These are phyloP conservation scores for Desmophyllum pertusum DNA, from an alignment of 92 coral and sea anemone species.

Conservation along the genomic window DNA sequence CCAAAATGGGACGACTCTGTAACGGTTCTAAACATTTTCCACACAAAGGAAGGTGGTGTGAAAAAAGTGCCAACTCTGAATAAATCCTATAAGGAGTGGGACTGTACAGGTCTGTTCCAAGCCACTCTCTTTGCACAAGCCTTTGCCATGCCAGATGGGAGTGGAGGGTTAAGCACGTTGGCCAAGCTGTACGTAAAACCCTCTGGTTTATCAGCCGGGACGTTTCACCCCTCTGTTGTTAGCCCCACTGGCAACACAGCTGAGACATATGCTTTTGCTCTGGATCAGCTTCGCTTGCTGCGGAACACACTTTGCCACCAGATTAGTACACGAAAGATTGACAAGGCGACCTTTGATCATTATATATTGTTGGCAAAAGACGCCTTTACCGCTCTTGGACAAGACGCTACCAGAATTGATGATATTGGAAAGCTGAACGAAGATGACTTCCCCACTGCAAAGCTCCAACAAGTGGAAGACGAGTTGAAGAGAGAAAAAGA, in stretches of 20 bases:
- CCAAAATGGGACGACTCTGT: slow-evolving; percentile 32
- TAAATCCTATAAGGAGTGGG: slow-evolving; percentile 41
- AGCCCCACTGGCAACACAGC: slow-evolving; percentile 23
- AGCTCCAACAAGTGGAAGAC: slow-evolving; percentile 13
- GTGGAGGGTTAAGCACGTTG: slow-evolving; percentile 13
- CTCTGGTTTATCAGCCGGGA: slow-evolving; percentile 10
- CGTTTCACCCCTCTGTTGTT: slow-evolving; percentile 40
- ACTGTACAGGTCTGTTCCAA: slow-evolving; percentile 44
- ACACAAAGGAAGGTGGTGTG: neutral
- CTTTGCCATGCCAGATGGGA: slow-evolving; percentile 20
- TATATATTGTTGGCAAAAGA: slow-evolving; percentile 7
- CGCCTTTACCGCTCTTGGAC: slow-evolving; percentile 39
- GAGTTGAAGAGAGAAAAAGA: slow-evolving; percentile 20
- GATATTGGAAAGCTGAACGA: slow-evolving; percentile 23
- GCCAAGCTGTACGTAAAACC: slow-evolving; percentile 42
- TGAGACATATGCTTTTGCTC: slow-evolving; percentile 45
- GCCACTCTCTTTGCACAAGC: slow-evolving; percentile 52
- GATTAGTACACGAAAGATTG: slow-evolving; percentile 24
- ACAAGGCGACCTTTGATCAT: slow-evolving; percentile 31
- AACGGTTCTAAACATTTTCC: neutral
- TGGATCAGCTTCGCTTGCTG: slow-evolving; percentile 58
- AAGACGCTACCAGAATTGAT: slow-evolving; percentile 1
- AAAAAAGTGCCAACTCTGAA: neutral
- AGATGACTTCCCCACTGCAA: slow-evolving; percentile 47
- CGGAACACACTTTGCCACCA: slow-evolving; percentile 38